These are phyloP conservation scores for Sebastes oblongus DNA, from an alignment of 2,797 vertebrate genomes.

Conservation along the genomic window DNA sequence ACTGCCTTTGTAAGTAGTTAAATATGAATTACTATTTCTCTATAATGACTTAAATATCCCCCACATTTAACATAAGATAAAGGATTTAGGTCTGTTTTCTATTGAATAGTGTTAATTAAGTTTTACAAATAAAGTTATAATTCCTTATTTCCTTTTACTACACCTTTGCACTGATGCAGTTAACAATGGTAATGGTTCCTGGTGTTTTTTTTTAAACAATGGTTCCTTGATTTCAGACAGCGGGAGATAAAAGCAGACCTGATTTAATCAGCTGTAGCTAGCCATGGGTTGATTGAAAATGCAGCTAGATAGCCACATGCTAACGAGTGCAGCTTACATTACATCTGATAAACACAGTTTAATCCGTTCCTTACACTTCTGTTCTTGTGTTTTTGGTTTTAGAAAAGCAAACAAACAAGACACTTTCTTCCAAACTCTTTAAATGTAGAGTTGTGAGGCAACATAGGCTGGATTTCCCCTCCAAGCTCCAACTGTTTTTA, in stretches of 20 bases:
- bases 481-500: background rate
- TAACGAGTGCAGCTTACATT: background rate
- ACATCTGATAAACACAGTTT: background rate
- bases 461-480: background rate
- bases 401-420: background rate
- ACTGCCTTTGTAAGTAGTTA: background rate
- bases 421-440: background rate
- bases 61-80: background rate
- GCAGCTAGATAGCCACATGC: background rate
- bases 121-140: background rate
- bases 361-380: background rate
- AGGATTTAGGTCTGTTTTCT: background rate
- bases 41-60: background rate
- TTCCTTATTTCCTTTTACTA: background rate
- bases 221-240: background rate
- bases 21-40: background rate
- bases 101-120: background rate
- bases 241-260: background rate
- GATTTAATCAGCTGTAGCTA: background rate
- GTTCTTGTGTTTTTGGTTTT: background rate
- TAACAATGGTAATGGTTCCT: background rate
- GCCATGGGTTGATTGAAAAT: too few species aligned
- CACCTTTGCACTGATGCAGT: background rate
- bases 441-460: background rate
- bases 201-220: background rate